These are phyloP conservation scores for Heliconius ismenius DNA, from an alignment of 2,888 invertebrate species.

Conservation along the genomic window DNA sequence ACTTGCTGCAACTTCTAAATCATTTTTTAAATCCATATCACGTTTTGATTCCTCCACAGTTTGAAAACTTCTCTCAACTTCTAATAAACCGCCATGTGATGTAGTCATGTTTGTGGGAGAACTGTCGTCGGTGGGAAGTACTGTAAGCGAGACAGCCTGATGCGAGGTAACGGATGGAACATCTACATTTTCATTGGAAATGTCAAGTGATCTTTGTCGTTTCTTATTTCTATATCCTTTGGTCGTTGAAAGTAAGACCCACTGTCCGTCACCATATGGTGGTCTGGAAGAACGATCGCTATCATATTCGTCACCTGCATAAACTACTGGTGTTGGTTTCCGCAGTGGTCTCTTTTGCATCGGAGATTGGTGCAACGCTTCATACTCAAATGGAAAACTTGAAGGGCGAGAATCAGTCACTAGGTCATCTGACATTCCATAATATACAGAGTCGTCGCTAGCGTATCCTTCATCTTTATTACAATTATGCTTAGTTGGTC, in stretches of 20 bases:
- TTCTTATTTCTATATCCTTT: conserved; percentile 86
- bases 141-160: conserved; percentile 84
- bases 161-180: conserved; percentile 71
- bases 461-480: conserved; percentile 64
- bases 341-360: conserved; percentile 65
- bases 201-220: conserved; percentile 69
- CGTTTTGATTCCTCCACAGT: conserved; percentile 84
- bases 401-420: conserved; percentile 77
- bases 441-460: conserved; percentile 64
- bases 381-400: conserved; percentile 76
- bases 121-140: conserved; percentile 85
- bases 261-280: conserved; percentile 86
- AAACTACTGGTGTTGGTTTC: conserved; percentile 75
- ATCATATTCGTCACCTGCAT: conserved; percentile 72
- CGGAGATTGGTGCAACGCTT: conserved; percentile 67
- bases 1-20: conserved; percentile 60
- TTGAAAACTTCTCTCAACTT: conserved; percentile 87
- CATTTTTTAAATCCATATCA: conserved; percentile 68
- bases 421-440: conserved; percentile 71
- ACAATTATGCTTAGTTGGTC: conserved; percentile 73
- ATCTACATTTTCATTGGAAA: conserved; percentile 55
- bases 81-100: conserved; percentile 88
- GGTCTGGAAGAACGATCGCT: conserved; percentile 83
- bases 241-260: conserved; percentile 89
- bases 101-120: conserved; percentile 83